phyloP scores from a whole-genome alignment of 2,113 vertebrate species.

The Lagopus muta region DNA sequence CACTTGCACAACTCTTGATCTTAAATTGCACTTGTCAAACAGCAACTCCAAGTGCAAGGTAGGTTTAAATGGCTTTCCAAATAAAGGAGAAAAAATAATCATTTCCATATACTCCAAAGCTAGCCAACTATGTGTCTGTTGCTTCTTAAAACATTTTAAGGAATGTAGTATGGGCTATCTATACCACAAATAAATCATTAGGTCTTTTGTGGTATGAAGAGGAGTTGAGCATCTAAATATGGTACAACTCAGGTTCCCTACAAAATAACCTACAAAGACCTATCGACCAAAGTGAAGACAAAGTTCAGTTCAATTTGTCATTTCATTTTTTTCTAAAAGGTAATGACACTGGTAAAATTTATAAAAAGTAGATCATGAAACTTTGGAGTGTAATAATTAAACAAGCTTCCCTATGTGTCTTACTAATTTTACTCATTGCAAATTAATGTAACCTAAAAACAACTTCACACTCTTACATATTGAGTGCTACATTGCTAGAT shows the following conservation, averaged over 20 bases:
- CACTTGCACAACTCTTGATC: not conserved
- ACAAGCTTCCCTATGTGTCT: constrained; percentile 38
- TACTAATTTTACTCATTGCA: constrained; percentile 69
- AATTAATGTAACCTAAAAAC: constrained; percentile 69
- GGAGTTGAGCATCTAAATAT: not conserved
- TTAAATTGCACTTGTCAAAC: not conserved
- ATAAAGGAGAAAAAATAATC: not conserved
- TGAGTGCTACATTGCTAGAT: constrained; percentile 62
- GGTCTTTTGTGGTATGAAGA: not conserved
- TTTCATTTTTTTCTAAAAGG: not conserved
- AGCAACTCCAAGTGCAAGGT: not conserved
- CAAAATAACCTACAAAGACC: not conserved
- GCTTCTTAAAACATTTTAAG: not conserved
- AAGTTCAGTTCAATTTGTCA: not conserved
- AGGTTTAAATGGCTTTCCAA: not conserved
- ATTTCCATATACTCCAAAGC: not conserved
- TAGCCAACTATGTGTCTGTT: not conserved
- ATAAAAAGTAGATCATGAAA: constrained; percentile 55
- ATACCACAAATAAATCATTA: not conserved
- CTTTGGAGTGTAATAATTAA: constrained; percentile 63
- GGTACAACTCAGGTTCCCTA: not conserved
- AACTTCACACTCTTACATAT: constrained; percentile 53
- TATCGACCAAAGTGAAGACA: not conserved
- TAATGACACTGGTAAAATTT: constrained; percentile 34
- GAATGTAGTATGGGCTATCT: not conserved